These are phyloP conservation scores for Actenoides lindsayi DNA, from an alignment of 2,113 vertebrate species.

Conservation along the genomic window DNA sequence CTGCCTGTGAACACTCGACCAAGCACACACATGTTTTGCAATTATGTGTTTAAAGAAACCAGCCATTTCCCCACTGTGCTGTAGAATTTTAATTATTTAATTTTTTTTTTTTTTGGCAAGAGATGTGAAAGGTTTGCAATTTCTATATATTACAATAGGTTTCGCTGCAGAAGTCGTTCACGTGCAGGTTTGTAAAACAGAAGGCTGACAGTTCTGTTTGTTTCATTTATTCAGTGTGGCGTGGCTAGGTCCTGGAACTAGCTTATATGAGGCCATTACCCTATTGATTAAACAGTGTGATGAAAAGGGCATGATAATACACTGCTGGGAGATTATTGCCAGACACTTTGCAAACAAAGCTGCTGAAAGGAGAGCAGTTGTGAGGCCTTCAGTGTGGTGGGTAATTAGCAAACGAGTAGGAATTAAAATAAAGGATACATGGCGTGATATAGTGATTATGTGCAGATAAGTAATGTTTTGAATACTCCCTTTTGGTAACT, in stretches of 20 bases:
- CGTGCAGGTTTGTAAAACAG: slow-evolving; percentile 29
- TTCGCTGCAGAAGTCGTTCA: slow-evolving; percentile 33
- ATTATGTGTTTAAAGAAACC: slow-evolving; percentile 50
- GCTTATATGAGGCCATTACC: slow-evolving; percentile 71
- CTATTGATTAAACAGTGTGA: slow-evolving; percentile 81
- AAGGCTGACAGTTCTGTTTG: slow-evolving; percentile 43
- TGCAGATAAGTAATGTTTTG: slow-evolving; percentile 64
- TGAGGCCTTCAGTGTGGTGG: slow-evolving; percentile 63
- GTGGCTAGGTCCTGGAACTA: slow-evolving; percentile 61
- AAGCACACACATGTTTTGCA: slow-evolving; percentile 22
- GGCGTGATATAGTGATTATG: slow-evolving; percentile 51
- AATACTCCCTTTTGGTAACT: slow-evolving; percentile 48
- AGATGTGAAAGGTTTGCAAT: slow-evolving; percentile 20
- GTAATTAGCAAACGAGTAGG: slow-evolving; percentile 68
- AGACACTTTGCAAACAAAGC: slow-evolving; percentile 74
- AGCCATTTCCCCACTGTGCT: background rate
- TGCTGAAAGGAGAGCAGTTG: slow-evolving; percentile 72
- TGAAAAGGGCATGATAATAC: slow-evolving; percentile 75
- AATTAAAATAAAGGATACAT: slow-evolving; percentile 59
- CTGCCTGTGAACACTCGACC: slow-evolving; percentile 55
- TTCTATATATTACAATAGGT: slow-evolving; percentile 31
- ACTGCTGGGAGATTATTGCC: slow-evolving; percentile 78
- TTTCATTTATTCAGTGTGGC: slow-evolving; percentile 70
- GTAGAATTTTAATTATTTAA: background rate
- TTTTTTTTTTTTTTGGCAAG: background rate